Evolutionary conservation across 2,888 invertebrate genomes (phyloP).

Genomic region (Crepidodera aurea): DNA sequence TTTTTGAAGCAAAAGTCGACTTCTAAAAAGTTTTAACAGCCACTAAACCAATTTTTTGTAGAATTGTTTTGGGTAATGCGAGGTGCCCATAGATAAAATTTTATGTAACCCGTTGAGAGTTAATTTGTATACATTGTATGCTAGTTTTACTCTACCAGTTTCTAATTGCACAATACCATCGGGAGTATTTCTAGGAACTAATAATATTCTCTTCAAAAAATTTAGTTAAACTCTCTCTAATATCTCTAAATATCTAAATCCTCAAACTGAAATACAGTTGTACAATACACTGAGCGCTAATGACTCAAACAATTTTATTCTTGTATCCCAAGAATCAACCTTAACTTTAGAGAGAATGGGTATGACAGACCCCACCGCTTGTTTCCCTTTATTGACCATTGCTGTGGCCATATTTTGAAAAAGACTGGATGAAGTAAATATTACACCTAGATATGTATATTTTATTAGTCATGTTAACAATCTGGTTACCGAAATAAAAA

Average conservation of each 20-base stretch:
- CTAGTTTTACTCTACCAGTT: not conserved
- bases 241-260: too few species aligned
- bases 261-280: too few species aligned
- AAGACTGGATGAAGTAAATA: too few species aligned
- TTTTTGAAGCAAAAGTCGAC: too few species aligned
- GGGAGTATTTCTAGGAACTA: conserved; percentile 1
- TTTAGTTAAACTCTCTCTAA: too few species aligned
- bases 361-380: not conserved
- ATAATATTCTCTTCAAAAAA: conserved; percentile 7
- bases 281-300: not conserved
- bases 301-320: conserved; percentile 14
- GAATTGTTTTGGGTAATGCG: not conserved
- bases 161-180: not conserved
- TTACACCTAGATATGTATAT: too few species aligned
- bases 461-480: conserved; percentile 3
- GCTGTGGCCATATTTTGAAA: too few species aligned
- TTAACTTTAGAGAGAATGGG: not conserved
- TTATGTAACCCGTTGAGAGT: not conserved
- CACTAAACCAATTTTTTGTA: too few species aligned
- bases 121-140: conserved; percentile 5
- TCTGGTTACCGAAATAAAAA: not conserved
- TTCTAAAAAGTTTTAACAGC: too few species aligned
- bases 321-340: conserved; percentile 3
- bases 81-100: not conserved
- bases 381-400: not conserved